phyloP scores from a whole-genome alignment of 2,113 vertebrate genomes.

The Okapia johnstoni region DNA sequence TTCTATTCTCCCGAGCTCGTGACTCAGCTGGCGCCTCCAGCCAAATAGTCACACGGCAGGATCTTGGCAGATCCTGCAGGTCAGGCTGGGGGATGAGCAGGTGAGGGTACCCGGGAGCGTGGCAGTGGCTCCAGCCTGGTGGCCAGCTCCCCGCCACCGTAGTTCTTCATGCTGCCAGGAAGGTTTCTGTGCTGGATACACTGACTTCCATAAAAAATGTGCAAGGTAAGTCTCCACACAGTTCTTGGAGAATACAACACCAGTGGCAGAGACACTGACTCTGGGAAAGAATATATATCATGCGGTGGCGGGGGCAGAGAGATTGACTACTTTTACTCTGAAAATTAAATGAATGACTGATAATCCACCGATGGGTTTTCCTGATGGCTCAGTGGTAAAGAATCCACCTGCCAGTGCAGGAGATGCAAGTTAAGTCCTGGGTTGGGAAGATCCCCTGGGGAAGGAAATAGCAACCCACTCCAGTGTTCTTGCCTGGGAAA shows the following conservation, averaged over 20 bases:
- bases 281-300: neutral
- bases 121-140: neutral
- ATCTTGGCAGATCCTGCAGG: neutral
- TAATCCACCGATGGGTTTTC: neutral
- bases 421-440: neutral
- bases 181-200: neutral
- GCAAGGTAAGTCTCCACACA: neutral
- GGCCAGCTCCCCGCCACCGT: accelerated
- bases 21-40: conserved; percentile 26
- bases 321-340: neutral
- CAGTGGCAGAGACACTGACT: too few species aligned
- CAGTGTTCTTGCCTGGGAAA: neutral
- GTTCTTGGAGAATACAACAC: neutral
- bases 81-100: neutral
- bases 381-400: neutral
- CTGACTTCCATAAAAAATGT: neutral
- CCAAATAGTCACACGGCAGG: neutral
- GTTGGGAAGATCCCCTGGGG: neutral
- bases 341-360: neutral
- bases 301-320: neutral
- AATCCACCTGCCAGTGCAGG: neutral
- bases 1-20: conserved; percentile 26
- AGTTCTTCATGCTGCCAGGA: neutral
- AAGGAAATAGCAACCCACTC: neutral
- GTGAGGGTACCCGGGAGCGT: neutral